Evolutionary conservation across 1,140 invertebrate genomes (phyloP).

Genomic region (Psilanteris sp.): DNA sequence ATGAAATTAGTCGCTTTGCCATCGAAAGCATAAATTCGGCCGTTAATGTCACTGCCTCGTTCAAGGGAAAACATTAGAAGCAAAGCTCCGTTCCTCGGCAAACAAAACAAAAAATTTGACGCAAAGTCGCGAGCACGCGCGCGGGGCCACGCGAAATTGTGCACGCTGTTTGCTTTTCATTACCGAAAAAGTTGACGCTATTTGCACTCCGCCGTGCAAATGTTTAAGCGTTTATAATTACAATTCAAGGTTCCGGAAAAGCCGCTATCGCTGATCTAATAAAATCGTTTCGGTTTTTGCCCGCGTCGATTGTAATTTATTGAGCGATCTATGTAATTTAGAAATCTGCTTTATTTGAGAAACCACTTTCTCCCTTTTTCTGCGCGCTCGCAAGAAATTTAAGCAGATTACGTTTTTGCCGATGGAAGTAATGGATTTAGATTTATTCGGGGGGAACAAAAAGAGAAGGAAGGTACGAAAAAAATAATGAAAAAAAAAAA

Average conservation of each 20-base stretch:
- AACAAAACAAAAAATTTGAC: not conserved
- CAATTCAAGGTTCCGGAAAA: not conserved
- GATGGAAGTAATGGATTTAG: not conserved
- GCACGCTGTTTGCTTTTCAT: not conserved
- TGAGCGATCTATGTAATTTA: too few species aligned
- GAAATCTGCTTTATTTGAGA: constrained; percentile 32
- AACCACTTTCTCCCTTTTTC: constrained; percentile 30
- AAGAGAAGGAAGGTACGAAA: too few species aligned
- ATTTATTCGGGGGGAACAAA: too few species aligned
- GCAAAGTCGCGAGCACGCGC: not conserved
- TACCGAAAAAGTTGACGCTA: not conserved
- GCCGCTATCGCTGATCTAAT: constrained; percentile 6
- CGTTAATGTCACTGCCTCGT: too few species aligned
- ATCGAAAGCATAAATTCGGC: too few species aligned
- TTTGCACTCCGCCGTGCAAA: not conserved
- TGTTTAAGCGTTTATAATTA: constrained; percentile 4
- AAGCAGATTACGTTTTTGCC: constrained; percentile 14
- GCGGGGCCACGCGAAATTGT: not conserved
- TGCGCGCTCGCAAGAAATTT: not conserved
- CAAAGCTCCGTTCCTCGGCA: not conserved
- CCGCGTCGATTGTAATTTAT: constrained; percentile 6
- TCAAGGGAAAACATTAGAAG: too few species aligned
- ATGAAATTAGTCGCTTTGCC: too few species aligned
- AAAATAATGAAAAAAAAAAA: too few species aligned
- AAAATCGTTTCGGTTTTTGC: constrained; percentile 3